phyloP scores from a whole-genome alignment of 2,113 vertebrate genomes.

The Thryonomys swinderianus region DNA sequence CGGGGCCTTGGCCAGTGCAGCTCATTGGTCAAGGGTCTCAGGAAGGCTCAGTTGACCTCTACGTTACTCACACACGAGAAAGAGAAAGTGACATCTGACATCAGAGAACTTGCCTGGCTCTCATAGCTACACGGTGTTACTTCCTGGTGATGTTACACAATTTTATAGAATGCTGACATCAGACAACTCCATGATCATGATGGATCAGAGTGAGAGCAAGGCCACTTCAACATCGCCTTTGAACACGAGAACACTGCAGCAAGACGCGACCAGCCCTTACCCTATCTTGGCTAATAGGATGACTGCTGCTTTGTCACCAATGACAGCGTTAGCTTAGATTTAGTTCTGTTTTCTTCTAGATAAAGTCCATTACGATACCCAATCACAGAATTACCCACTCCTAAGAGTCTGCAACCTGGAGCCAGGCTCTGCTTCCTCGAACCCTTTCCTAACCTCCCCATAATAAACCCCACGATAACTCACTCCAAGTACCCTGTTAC shows the following conservation, averaged over 20 bases:
- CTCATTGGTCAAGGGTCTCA: not conserved
- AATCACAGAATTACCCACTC: not conserved
- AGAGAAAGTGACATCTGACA: not conserved
- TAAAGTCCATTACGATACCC: not conserved
- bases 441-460: not conserved
- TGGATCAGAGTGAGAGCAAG: not conserved
- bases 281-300: not conserved
- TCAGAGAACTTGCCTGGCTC: not conserved
- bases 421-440: not conserved
- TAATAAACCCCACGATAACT: not conserved
- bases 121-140: not conserved
- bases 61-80: not conserved
- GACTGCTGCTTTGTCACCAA: not conserved
- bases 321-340: not conserved
- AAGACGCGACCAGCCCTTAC: not conserved
- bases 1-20: not conserved
- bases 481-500: not conserved
- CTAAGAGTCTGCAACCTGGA: not conserved
- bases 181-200: not conserved
- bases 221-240: not conserved
- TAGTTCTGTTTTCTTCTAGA: slow-evolving; percentile 11
- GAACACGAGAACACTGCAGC: not conserved
- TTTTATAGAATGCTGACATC: not conserved
- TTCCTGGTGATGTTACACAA: slow-evolving; percentile 3
- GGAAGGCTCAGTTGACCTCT: not conserved